These are phyloP conservation scores for Drosophila sordidula DNA, from an alignment of 2,888 invertebrate species.

Conservation along the genomic window DNA sequence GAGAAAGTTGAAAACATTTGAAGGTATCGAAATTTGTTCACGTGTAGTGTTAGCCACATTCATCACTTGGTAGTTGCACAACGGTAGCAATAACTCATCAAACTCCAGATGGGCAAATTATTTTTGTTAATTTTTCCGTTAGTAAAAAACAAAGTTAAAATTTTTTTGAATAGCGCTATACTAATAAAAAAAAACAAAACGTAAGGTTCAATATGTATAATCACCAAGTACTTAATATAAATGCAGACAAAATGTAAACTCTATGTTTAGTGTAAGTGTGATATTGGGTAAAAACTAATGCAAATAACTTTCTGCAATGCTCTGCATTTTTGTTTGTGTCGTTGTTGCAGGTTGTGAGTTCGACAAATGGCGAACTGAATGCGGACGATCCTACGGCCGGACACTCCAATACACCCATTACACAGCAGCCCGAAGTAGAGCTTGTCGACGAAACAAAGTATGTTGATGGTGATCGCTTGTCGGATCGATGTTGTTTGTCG, in stretches of 20 bases:
- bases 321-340: constrained; percentile 30
- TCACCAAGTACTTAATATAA: constrained; percentile 44
- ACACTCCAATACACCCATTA: constrained; percentile 98
- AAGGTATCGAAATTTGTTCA: constrained; percentile 31
- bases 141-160: constrained; percentile 11
- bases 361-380: constrained; percentile 97
- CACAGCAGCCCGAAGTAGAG: constrained; percentile 96
- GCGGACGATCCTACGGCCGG: constrained; percentile 98
- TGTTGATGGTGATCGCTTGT: constrained; percentile 85
- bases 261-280: constrained; percentile 67
- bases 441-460: constrained; percentile 99
- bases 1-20: not conserved
- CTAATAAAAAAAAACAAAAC: constrained; percentile 7
- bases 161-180: constrained; percentile 53
- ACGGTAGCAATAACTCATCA: constrained; percentile 26
- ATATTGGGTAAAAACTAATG: constrained; percentile 35
- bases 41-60: constrained; percentile 22
- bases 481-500: constrained; percentile 32
- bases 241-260: constrained; percentile 51
- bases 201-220: constrained; percentile 35
- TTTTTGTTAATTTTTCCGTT: constrained; percentile 40
- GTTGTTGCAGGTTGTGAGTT: constrained; percentile 94
- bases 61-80: constrained; percentile 50
- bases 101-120: constrained; percentile 37
- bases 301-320: constrained; percentile 33